Conservation (phyloP, 2,888 invertebrate species). For the Zygogramma bicolorata region DNA sequence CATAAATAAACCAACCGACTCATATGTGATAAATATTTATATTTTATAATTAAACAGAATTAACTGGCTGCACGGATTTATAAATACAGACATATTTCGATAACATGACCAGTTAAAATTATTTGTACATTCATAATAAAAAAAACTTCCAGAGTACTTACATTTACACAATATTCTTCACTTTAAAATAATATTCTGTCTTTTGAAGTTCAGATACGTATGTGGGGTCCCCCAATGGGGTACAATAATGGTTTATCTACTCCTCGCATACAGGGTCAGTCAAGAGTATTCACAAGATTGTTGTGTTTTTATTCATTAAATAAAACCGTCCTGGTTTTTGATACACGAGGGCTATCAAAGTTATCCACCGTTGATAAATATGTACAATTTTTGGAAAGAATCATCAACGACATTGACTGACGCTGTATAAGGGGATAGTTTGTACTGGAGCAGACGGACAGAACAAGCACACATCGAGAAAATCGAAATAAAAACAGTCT, state of each 20-base stretch:
- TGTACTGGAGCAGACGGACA: constrained; percentile 56
- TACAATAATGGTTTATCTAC: not conserved
- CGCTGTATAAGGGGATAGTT: constrained; percentile 45
- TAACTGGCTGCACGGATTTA: constrained; percentile 66
- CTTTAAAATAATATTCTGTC: constrained; percentile 54
- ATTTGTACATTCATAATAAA: constrained; percentile 67
- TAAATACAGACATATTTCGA: constrained; percentile 65
- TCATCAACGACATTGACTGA: constrained; percentile 10
- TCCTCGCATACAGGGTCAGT: not conserved
- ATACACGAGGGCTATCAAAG: not conserved
- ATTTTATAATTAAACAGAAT: constrained; percentile 67
- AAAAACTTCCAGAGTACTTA: constrained; percentile 63
- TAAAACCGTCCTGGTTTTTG: not conserved
- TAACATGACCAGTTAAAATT: constrained; percentile 65
- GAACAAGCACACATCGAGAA: constrained; percentile 55
- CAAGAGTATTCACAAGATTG: not conserved
- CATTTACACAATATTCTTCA: constrained; percentile 61
- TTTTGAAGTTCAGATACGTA: constrained; percentile 55
- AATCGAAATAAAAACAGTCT: constrained; percentile 63
- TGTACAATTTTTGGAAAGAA: not conserved
- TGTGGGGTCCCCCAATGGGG: constrained; percentile 36
- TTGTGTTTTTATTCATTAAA: too few relatives aligned
- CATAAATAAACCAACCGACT: constrained; percentile 31
- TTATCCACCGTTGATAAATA: not conserved
- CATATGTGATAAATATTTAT: constrained; percentile 67